A percentile compares a stretch with the other conserved stretches of the same genome.
Evolutionary conservation across 2,888 invertebrate genomes (phyloP).

Genomic region (Lottia scabra): DNA sequence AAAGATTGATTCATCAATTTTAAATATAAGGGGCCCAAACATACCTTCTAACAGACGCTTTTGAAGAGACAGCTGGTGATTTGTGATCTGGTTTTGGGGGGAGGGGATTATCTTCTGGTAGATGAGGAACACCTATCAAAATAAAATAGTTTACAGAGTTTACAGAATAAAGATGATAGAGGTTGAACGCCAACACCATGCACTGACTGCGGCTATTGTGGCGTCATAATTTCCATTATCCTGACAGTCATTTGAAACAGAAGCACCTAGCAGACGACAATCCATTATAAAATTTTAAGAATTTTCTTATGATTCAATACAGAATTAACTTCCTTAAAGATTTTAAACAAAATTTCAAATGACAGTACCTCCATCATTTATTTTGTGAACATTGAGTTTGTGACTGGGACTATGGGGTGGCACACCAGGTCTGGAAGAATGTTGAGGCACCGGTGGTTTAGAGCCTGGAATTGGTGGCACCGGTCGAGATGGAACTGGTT

Average conservation of each 20-base stretch:
- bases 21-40: background rate
- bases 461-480: constrained; percentile 20
- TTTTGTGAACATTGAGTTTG: background rate
- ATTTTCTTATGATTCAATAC: too few species aligned
- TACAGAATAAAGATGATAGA: too few species aligned
- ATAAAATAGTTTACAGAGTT: background rate
- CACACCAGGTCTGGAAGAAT: constrained; percentile 14
- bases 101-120: constrained; percentile 1
- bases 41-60: constrained; percentile 29
- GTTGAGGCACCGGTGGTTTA: constrained; percentile 11
- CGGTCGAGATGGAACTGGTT: constrained; percentile 18
- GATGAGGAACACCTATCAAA: constrained; percentile 7
- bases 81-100: background rate
- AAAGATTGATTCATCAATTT: too few species aligned
- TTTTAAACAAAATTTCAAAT: too few species aligned
- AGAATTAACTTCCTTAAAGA: too few species aligned
- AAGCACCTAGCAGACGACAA: too few species aligned
- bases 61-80: constrained; percentile 1
- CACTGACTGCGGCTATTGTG: too few species aligned
- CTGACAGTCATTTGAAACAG: too few species aligned
- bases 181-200: too few species aligned
- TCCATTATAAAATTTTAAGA: too few species aligned
- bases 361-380: constrained; percentile 5
- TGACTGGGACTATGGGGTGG: constrained; percentile 11
- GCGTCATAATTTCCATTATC: too few species aligned